A percentile compares a stretch with the other conserved stretches of the same genome.
These are phyloP conservation scores for Alaudala cheleensis DNA, from an alignment of 2,113 vertebrate species.

Conservation along the genomic window DNA sequence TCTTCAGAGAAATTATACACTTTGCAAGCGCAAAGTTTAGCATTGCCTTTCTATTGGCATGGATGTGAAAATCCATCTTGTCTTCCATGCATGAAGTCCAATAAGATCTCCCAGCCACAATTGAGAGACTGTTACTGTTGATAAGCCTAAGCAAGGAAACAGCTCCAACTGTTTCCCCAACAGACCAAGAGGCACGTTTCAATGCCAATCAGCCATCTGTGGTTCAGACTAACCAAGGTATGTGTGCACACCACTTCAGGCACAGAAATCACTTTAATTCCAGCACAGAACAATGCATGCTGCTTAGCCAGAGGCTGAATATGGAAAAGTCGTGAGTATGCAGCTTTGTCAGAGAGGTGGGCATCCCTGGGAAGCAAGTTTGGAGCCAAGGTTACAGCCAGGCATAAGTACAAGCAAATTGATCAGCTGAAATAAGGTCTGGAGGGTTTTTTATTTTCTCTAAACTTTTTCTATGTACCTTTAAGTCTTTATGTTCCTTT, in stretches of 20 bases:
- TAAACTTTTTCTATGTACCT: not conserved
- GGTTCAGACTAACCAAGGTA: not conserved
- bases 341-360: not conserved
- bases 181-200: fast-evolving
- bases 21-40: not conserved
- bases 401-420: not conserved
- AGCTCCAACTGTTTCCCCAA: not conserved
- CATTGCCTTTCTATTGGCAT: not conserved
- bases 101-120: not conserved
- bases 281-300: not conserved
- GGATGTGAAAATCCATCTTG: not conserved
- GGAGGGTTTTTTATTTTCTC: not conserved
- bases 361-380: not conserved
- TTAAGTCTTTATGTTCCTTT: not conserved
- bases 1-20: not conserved
- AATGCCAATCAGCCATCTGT: not conserved
- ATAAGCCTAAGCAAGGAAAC: not conserved
- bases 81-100: not conserved
- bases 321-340: fast-evolving
- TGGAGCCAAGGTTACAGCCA: not conserved
- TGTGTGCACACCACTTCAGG: not conserved
- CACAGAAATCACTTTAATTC: not conserved
- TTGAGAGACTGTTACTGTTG: not conserved
- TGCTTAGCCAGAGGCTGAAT: not conserved
- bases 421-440: not conserved